A percentile compares a stretch with the other conserved stretches of the same genome.
Conservation (phyloP, 30 jellyfish, hydroid and myxozoan species). For the Cassiopea andromeda region DNA sequence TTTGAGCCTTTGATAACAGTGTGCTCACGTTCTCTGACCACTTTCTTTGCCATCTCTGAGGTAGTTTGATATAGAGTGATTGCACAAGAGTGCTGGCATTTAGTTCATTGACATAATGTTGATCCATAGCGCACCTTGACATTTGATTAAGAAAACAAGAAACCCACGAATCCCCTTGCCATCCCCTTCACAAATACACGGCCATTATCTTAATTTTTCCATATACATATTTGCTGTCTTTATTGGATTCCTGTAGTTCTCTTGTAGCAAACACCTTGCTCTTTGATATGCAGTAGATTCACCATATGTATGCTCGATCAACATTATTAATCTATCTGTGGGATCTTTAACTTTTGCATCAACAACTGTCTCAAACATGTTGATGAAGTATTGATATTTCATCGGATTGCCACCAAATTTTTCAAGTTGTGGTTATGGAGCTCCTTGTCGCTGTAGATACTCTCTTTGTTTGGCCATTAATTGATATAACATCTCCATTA, state of each 20-base stretch:
- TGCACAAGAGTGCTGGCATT: conserved; percentile 41
- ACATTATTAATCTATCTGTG: conserved; percentile 6
- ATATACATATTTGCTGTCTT: conserved; percentile 24
- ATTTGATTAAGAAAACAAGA: conserved; percentile 20
- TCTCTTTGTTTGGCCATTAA: conserved; percentile 26
- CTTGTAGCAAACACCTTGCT: conserved; percentile 51
- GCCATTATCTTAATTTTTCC: conserved; percentile 38
- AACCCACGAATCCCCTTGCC: conserved; percentile 27
- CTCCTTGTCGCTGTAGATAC: conserved; percentile 47
- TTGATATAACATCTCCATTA: conserved; percentile 10
- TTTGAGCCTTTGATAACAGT: conserved; percentile 26
- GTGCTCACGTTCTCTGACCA: conserved; percentile 29
- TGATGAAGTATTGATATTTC: conserved; percentile 31
- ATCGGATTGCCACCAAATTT: conserved; percentile 55
- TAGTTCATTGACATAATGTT: conserved; percentile 1
- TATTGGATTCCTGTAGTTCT: conserved; percentile 32
- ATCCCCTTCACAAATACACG: conserved; percentile 20
- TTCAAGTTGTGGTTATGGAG: conserved; percentile 41
- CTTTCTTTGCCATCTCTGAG: conserved; percentile 24
- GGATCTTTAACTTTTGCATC: conserved; percentile 32
- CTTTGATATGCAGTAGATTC: conserved; percentile 25
- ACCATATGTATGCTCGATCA: conserved; percentile 44
- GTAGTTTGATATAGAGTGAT: conserved; percentile 8
- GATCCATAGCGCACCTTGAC: conserved; percentile 43
- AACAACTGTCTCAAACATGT: conserved; percentile 35